A percentile compares a stretch with the other conserved stretches of the same genome.
These are phyloP conservation scores for Stigmatopora nigra DNA, from an alignment of 2,113 vertebrate species.

Conservation along the genomic window DNA sequence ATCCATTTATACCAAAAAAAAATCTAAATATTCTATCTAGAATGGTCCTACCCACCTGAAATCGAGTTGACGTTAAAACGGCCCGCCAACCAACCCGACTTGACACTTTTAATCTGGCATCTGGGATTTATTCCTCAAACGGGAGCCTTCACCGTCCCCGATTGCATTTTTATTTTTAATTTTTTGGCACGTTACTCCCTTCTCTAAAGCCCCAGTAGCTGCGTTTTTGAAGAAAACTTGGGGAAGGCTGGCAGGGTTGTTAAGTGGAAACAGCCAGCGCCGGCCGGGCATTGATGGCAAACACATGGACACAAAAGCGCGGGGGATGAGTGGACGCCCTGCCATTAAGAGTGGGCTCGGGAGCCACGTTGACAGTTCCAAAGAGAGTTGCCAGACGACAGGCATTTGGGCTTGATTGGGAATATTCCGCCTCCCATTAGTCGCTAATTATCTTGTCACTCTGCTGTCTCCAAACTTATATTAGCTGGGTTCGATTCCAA, in stretches of 20 bases:
- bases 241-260: constrained; percentile 24
- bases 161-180: constrained; percentile 5
- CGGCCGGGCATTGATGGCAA: constrained; percentile 23
- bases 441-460: not conserved
- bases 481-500: not conserved
- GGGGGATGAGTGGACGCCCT: constrained; percentile 19
- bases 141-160: constrained; percentile 25
- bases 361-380: constrained; percentile 11
- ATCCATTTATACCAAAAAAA: too few relatives aligned
- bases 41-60: too few relatives aligned
- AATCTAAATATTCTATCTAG: too few relatives aligned
- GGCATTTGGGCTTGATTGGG: not conserved
- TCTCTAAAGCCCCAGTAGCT: constrained; percentile 34
- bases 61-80: too few relatives aligned
- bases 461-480: not conserved
- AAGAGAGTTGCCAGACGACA: constrained; percentile 15
- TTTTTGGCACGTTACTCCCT: constrained; percentile 27
- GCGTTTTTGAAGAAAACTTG: constrained; percentile 24
- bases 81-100: too few relatives aligned
- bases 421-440: not conserved
- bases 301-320: constrained; percentile 24
- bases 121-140: constrained; percentile 28
- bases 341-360: constrained; percentile 19
- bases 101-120: constrained; percentile 16
- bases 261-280: constrained; percentile 42